phyloP scores from a whole-genome alignment of 2,797 vertebrate species.

The Sebastiscus tertius region DNA sequence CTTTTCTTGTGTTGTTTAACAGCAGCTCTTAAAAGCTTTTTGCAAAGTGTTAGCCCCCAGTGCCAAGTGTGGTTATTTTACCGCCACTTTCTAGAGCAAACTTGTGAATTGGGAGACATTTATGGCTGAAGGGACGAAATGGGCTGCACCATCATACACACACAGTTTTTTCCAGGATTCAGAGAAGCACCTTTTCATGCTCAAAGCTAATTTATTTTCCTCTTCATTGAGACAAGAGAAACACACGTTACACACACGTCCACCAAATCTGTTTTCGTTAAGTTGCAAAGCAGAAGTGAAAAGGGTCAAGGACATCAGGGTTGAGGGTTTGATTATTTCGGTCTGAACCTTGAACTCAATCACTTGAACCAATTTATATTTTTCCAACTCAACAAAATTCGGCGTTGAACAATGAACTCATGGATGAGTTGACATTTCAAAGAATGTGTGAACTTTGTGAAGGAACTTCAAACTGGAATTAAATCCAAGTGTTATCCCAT shows the following conservation, averaged over 20 bases:
- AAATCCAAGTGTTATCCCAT: neutral
- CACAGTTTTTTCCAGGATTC: neutral
- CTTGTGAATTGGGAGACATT: neutral
- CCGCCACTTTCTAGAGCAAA: neutral
- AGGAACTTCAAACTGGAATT: neutral
- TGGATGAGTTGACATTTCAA: neutral
- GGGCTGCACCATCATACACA: neutral
- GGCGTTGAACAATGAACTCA: neutral
- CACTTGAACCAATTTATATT: neutral
- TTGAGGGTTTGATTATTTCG: neutral
- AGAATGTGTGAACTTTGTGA: constrained; percentile 5
- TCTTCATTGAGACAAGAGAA: neutral
- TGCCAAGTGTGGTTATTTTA: neutral
- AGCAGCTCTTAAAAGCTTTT: neutral
- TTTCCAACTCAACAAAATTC: neutral
- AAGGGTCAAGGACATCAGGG: neutral
- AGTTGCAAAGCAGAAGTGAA: neutral
- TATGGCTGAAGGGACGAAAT: neutral
- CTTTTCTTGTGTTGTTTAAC: neutral
- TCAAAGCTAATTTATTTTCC: neutral
- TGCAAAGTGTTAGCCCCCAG: neutral
- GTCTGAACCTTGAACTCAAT: neutral
- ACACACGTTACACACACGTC: neutral
- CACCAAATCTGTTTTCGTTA: neutral
- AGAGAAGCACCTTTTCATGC: neutral